Evolutionary conservation across 2,888 invertebrate genomes (phyloP), one percentile per base, ranked within the genome.

Genomic region (Tachina fera): DNA sequence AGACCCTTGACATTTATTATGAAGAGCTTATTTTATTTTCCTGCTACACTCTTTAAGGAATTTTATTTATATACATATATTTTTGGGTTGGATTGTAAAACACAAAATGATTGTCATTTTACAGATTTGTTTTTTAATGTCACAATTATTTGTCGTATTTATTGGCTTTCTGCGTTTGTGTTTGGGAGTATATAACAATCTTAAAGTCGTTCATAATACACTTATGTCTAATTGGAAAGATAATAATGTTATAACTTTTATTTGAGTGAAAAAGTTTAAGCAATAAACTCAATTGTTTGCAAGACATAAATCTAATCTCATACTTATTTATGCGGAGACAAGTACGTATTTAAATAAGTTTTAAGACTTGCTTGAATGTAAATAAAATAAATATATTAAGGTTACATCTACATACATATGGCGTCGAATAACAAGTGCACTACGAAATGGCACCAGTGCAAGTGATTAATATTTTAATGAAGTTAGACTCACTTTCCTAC

Each of bases 221-320:
- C 19, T 53, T 51, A 41, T 9, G 14, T n/a, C 56, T 31, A 60
- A 74, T 51, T 22, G 47, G 14, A 74, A 51, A 9, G 61, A 61
- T 39, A 49, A 72, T 74, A 61, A 74, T 49, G 39, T 49, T 49
- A 31, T 47, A 49, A 60, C 74, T 63, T 71, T 43, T 78, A 1
- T 77, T 58, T 47, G 51, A 78, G 13, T 63, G 70, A 77, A 58
- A 67, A 31, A 77, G 77, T 77, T 31, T 83, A 31, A 53, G 75
- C 53, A 76, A 67, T 75, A 79, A 83, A 83, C 83, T 75, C 79
- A 86, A 86, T 86, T 86, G 82, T 86, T 76, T 67, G 60, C 56
- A 79, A 83, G 61, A 67, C 61, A 79, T 83, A 79, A 83, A 86
- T 79, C 76, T 68, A 83, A 86, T 79, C 76, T 68, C 63, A 63